Conservation (phyloP, 2,888 invertebrate species). For the Linyphia triangularis region DNA sequence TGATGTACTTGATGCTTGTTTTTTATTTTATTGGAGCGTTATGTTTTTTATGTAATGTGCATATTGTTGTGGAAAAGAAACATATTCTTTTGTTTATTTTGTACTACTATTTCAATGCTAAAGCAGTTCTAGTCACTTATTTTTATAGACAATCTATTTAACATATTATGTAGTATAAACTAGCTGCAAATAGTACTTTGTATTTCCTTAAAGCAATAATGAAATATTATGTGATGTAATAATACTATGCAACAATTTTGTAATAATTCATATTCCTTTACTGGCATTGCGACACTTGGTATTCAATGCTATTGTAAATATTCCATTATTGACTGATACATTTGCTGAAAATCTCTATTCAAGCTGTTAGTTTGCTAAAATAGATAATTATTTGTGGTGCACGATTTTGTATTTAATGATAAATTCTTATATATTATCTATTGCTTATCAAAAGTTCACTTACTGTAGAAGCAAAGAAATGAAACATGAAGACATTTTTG, state of each 20-base stretch:
- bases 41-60: background rate
- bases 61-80: background rate
- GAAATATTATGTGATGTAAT: background rate
- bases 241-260: background rate
- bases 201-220: slow-evolving; percentile 27
- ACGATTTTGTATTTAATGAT: too few relatives aligned
- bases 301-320: background rate
- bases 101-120: background rate
- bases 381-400: too few relatives aligned
- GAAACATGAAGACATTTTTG: too few relatives aligned
- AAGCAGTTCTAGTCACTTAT: slow-evolving; percentile 1
- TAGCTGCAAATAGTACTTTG: background rate
- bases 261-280: background rate
- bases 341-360: too few relatives aligned
- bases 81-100: background rate
- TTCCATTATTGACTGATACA: background rate
- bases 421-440: too few relatives aligned
- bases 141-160: background rate
- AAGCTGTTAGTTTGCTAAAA: too few relatives aligned
- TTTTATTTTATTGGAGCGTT: background rate
- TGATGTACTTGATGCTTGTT: background rate
- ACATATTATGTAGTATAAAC: background rate
- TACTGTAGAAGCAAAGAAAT: too few relatives aligned
- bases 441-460: too few relatives aligned
- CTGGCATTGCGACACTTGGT: background rate